A percentile compares a stretch with the other conserved stretches of the same genome.
Evolutionary conservation across 2,888 invertebrate species (phyloP).

Genomic region (Ectobius pallidus): DNA sequence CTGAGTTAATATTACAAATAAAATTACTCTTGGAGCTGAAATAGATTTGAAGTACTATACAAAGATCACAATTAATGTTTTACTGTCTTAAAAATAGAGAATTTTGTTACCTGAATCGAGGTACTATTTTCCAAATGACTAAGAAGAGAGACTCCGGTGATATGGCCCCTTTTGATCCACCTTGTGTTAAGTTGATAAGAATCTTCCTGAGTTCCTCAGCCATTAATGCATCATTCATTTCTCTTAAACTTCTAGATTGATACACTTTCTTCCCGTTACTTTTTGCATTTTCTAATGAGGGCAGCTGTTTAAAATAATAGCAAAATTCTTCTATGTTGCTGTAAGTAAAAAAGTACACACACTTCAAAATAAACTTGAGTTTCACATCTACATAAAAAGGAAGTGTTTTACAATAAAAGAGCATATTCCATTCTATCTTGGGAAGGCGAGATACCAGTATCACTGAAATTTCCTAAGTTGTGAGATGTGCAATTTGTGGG

Average conservation of each 20-base stretch:
- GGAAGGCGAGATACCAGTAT: no score
- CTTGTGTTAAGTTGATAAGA: constrained; percentile 71
- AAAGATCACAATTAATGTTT: no score
- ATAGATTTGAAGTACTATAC: no score
- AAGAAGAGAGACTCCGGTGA: constrained; percentile 81
- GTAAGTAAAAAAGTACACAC: constrained; percentile 45
- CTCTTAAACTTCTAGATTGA: constrained; percentile 65
- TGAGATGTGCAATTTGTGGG: no score
- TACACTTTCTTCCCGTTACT: constrained; percentile 61
- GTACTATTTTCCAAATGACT: constrained; percentile 85
- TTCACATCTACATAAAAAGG: no score
- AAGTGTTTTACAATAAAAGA: background rate
- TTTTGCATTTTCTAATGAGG: constrained; percentile 67
- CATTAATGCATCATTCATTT: constrained; percentile 72
- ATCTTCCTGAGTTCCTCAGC: constrained; percentile 83
- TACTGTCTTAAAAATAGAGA: no score
- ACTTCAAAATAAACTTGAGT: no score
- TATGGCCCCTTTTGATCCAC: constrained; percentile 75
- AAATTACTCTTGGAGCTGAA: no score
- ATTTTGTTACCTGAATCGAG: constrained; percentile 66
- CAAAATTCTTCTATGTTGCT: constrained; percentile 86
- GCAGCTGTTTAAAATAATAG: constrained; percentile 79
- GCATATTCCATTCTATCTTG: background rate
- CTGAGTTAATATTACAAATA: no score
- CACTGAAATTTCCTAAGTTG: no score